These are phyloP conservation scores for Drosophila tropicalis DNA, from an alignment of 1,140 invertebrate genomes.

Conservation along the genomic window DNA sequence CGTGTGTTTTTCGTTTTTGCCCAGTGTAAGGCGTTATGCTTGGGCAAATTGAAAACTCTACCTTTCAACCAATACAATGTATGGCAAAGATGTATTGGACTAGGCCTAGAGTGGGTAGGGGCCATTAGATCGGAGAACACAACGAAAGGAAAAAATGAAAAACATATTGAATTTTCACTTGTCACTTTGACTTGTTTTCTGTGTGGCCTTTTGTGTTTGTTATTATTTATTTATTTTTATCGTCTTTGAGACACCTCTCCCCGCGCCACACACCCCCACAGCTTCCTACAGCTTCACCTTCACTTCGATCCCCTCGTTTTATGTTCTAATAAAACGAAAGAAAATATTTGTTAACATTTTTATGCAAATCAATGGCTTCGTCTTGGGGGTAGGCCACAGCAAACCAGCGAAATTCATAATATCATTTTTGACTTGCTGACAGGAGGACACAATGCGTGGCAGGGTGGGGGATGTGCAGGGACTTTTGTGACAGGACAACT, in stretches of 20 bases:
- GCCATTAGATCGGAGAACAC: conserved; percentile 3
- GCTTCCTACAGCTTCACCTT: neutral
- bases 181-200: conserved; percentile 27
- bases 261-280: neutral
- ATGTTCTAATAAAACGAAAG: conserved; percentile 55
- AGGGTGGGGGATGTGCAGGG: neutral
- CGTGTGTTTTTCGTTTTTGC: neutral
- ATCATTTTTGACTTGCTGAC: conserved; percentile 71
- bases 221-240: conserved; percentile 39
- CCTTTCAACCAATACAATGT: neutral
- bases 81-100: conserved; percentile 6
- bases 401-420: conserved; percentile 64
- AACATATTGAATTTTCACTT: conserved; percentile 69
- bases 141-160: conserved; percentile 20
- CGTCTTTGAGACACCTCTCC: conserved; percentile 22
- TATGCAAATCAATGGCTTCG: conserved; percentile 72
- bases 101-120: neutral
- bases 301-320: neutral
- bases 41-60: neutral
- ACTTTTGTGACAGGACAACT: conserved; percentile 49
- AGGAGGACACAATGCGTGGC: neutral
- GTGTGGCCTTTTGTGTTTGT: conserved; percentile 28
- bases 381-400: conserved; percentile 33
- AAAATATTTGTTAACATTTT: conserved; percentile 79
- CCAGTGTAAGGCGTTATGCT: neutral